Base-by-base conservation (phyloP, 2,797 vertebrate genomes). In the Molossus molossus region DNA sequence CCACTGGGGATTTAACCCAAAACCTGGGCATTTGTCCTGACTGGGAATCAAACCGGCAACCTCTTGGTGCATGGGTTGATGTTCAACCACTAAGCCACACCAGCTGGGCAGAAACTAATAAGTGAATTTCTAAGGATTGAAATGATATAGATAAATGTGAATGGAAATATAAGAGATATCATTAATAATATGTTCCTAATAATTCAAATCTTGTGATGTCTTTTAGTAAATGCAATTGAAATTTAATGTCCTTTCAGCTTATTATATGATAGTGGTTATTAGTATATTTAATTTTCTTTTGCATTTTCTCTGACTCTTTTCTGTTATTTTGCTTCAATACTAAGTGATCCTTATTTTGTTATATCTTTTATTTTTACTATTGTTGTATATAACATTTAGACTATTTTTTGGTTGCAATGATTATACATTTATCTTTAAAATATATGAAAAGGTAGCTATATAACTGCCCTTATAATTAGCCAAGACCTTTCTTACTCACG, bases 391-490 rank as follows among this genome's bases (percentile, higher is more conserved):
- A 70, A 70, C 37, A 40, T 23, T 70, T 20, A 70, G 33, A 40
- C 37, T 70, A 95, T 95, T 99, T 98, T 98, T 98, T 98, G 7
- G 98, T 99, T 99, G 98, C 98, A 98, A 97, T 58, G 98, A 99
- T 98, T 98, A 98, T 88, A 98, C 98, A 97, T 99, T 98, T 99
- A 99, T 96, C 98, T 99, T 97, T 98, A 99, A 82, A 90, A 91
- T 93, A 67, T 72, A 15, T 89, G 58, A 80, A 85, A 94, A 93
- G 99, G 98, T 99, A 98, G 98, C 98, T 99, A 98, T 99, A 98
- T 99, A 99, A 97, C 98, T 99, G 96, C 98, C 99, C 98, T 98
- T 98, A 98, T 98, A 98, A 99, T 99, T 99, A 97, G 98, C 98
- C 98, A 98, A 94, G 98, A 98, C 94, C 98, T 99, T 98, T 99